These are phyloP conservation scores for Magallana nippona DNA, from an alignment of 2,888 invertebrate species.

Conservation along the genomic window DNA sequence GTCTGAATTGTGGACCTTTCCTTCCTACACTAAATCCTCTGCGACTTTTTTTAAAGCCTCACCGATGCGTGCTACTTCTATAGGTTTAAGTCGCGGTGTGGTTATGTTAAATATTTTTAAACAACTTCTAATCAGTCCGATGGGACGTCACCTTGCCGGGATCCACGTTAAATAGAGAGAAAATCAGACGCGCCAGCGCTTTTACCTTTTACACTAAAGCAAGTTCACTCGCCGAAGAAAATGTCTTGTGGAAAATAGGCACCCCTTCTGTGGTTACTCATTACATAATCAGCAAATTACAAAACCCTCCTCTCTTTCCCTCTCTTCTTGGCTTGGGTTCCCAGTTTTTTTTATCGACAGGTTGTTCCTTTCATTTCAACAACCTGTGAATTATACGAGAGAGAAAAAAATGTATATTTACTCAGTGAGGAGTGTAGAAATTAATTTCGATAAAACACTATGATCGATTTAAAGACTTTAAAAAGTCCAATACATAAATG, in stretches of 20 bases:
- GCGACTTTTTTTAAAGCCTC: neutral
- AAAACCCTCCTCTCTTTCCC: conserved; percentile 2
- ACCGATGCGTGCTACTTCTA: conserved; percentile 12
- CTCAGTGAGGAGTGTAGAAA: neutral
- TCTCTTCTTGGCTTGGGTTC: conserved; percentile 15
- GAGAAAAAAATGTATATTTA: conserved; percentile 2
- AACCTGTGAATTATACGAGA: neutral
- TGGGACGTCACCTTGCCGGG: conserved; percentile 28
- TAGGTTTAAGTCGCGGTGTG: conserved; percentile 11
- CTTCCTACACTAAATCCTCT: neutral
- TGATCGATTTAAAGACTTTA: neutral
- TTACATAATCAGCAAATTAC: conserved; percentile 33
- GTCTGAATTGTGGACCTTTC: neutral
- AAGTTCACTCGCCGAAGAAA: conserved; percentile 27
- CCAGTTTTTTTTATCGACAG: conserved; percentile 13
- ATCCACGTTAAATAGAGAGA: conserved; percentile 2
- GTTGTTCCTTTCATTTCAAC: conserved; percentile 24
- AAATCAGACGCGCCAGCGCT: conserved; percentile 5
- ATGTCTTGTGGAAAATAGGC: conserved; percentile 19
- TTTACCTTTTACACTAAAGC: conserved; percentile 30
- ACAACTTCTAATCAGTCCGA: conserved; percentile 29
- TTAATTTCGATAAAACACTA: neutral
- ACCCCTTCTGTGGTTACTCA: conserved; percentile 3
- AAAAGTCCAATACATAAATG: too few species aligned
- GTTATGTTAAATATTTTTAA: conserved; percentile 35